A percentile compares a stretch with the other conserved stretches of the same genome.
Conservation (phyloP, 2,888 invertebrate species). For the Rhingia campestris region DNA sequence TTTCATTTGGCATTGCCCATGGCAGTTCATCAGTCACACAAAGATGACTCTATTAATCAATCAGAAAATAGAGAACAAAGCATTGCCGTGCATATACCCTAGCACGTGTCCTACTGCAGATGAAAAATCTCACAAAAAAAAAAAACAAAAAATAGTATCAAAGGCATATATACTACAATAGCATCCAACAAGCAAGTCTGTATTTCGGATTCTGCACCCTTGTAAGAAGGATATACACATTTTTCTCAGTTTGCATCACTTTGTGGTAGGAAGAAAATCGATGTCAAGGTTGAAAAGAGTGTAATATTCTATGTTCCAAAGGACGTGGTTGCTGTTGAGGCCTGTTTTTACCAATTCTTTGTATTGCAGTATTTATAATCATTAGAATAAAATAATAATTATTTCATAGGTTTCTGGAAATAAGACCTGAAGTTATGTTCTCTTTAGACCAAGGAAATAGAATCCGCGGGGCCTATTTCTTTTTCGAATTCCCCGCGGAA, state of each 20-base stretch:
- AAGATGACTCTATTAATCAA: conserved; percentile 26
- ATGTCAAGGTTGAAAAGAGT: conserved; percentile 16
- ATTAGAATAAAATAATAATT: no score
- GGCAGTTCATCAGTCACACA: conserved; percentile 38
- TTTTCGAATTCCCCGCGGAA: no score
- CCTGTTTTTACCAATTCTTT: not conserved
- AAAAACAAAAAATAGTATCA: conserved; percentile 14
- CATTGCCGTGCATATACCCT: not conserved
- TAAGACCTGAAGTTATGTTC: no score
- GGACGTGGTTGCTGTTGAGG: not conserved
- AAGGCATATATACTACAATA: not conserved
- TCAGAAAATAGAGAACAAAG: conserved; percentile 27
- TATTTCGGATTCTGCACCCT: conserved; percentile 2
- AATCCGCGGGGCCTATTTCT: no score
- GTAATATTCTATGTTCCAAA: not conserved
- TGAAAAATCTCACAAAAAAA: conserved; percentile 7
- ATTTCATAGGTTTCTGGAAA: no score
- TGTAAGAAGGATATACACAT: not conserved
- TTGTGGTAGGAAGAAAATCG: not conserved
- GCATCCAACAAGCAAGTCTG: not conserved
- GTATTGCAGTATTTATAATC: no score
- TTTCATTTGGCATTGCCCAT: conserved; percentile 13
- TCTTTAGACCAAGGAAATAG: no score
- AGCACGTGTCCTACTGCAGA: conserved; percentile 13
- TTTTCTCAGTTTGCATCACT: not conserved